Conservation (phyloP, 2,888 invertebrate species). For the Geophilus truncorum region DNA sequence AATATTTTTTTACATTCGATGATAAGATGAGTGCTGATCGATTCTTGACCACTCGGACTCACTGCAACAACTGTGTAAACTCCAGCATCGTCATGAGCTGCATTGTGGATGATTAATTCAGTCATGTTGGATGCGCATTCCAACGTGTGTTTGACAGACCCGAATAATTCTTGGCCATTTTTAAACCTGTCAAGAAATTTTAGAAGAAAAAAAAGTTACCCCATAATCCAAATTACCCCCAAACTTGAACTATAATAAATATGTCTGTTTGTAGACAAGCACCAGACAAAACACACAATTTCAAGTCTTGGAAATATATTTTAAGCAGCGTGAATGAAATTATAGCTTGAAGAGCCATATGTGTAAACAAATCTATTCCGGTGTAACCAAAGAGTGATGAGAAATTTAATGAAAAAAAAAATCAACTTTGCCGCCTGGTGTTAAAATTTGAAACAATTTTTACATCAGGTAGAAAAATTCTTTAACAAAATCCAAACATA, state of each 20-base stretch:
- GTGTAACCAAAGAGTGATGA: neutral
- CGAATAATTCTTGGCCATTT: conserved; percentile 44
- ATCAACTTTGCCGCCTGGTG: too few relatives aligned
- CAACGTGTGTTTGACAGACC: conserved; percentile 43
- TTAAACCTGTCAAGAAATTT: conserved; percentile 44
- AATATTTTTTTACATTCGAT: conserved; percentile 33
- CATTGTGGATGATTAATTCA: conserved; percentile 43
- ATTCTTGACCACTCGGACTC: conserved; percentile 40
- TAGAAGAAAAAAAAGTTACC: neutral
- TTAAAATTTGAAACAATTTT: too few relatives aligned
- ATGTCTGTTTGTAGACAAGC: neutral
- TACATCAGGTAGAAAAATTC: too few relatives aligned
- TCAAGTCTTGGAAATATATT: neutral
- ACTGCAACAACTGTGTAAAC: conserved; percentile 41
- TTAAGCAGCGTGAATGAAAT: neutral
- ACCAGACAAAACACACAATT: neutral
- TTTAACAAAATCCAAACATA: too few relatives aligned
- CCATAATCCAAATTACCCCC: neutral
- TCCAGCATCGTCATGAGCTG: conserved; percentile 40
- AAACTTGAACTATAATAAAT: too few relatives aligned
- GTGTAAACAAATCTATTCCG: conserved; percentile 13
- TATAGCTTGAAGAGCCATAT: neutral
- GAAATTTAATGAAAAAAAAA: neutral
- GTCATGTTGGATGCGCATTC: conserved; percentile 39
- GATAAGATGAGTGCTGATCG: conserved; percentile 28